A percentile compares a stretch with the other conserved stretches of the same genome.
Evolutionary conservation across 2,888 invertebrate genomes (phyloP).

Genomic region (Apodemia hepburni): DNA sequence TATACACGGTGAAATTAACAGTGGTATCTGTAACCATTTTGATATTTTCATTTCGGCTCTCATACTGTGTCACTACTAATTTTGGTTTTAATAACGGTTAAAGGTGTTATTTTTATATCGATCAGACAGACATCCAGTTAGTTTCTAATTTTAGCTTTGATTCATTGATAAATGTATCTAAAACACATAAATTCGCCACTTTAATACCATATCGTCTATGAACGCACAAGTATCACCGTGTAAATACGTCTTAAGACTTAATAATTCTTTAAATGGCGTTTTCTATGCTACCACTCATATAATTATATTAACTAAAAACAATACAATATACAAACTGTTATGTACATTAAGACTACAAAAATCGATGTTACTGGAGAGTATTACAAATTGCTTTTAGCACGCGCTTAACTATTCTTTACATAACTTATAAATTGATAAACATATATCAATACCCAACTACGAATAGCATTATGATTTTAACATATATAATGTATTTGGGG

Average conservation of each 20-base stretch:
- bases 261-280: neutral
- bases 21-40: no score
- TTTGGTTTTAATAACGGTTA: no score
- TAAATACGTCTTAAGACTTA: neutral
- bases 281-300: neutral
- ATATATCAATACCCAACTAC: neutral
- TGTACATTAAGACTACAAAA: neutral
- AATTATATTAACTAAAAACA: neutral
- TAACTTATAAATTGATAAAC: neutral
- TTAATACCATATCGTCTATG: neutral
- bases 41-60: no score
- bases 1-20: no score
- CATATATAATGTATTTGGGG: no score
- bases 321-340: neutral
- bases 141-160: no score
- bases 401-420: neutral
- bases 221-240: neutral
- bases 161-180: no score
- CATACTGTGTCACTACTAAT: no score
- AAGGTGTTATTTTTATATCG: no score
- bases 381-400: neutral
- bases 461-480: neutral
- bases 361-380: neutral
- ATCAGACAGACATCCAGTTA: no score
- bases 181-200: no score